phyloP scores from a whole-genome alignment of 2,113 vertebrate species.

The Rhinogobius similis region DNA sequence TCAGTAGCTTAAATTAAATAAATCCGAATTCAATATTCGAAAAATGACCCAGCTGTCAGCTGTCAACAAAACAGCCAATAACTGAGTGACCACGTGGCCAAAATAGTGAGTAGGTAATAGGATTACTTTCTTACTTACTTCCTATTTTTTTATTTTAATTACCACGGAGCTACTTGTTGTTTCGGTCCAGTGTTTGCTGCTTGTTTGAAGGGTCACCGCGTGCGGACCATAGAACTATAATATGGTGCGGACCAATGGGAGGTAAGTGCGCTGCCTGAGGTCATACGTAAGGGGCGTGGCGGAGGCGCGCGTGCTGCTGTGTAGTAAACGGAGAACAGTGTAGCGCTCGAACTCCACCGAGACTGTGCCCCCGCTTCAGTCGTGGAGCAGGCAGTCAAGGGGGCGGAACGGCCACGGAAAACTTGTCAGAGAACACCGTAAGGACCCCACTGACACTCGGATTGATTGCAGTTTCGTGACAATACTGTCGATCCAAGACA shows the following conservation, averaged over 20 bases:
- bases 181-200: neutral
- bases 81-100: no score
- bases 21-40: no score
- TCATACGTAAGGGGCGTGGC: slow-evolving; percentile 68
- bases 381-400: slow-evolving; percentile 24
- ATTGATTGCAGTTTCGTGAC: neutral
- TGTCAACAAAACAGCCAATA: no score
- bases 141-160: no score
- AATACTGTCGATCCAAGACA: slow-evolving; percentile 3
- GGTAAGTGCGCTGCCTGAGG: slow-evolving; percentile 48
- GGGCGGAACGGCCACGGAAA: slow-evolving; percentile 60
- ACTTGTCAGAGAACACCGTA: slow-evolving; percentile 48
- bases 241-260: slow-evolving; percentile 40
- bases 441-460: slow-evolving; percentile 10
- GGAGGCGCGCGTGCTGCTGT: slow-evolving; percentile 28
- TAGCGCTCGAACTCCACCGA: slow-evolving; percentile 48
- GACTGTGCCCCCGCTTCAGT: slow-evolving; percentile 45
- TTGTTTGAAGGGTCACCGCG: neutral
- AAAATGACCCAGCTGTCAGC: no score
- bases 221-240: no score
- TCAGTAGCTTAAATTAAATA: no score
- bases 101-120: no score
- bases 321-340: slow-evolving; percentile 57
- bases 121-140: no score
- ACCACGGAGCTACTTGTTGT: neutral